Conservation (phyloP, 2,888 invertebrate species). For the Philaethria dido region DNA sequence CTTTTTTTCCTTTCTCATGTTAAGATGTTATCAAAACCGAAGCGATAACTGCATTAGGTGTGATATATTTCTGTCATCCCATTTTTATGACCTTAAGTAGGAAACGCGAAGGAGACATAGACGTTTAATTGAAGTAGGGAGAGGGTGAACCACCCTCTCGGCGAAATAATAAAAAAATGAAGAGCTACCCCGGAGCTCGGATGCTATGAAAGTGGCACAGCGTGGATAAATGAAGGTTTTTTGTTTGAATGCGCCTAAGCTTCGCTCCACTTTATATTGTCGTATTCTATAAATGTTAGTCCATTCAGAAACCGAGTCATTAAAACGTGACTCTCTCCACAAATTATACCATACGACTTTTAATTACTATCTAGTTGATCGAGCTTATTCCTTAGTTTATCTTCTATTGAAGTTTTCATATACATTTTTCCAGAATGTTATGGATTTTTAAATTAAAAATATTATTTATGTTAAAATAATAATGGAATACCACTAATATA, state of each 20-base stretch:
- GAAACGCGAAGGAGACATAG: slow-evolving; percentile 77
- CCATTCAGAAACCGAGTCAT: slow-evolving; percentile 71
- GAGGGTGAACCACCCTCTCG: slow-evolving; percentile 60
- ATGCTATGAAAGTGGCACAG: slow-evolving; percentile 83
- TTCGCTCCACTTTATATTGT: slow-evolving; percentile 79
- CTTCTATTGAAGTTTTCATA: neutral
- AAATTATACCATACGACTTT: slow-evolving; percentile 46
- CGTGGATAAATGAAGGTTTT: slow-evolving; percentile 81
- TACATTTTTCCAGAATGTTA: neutral
- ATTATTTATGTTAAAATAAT: no score
- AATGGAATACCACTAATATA: neutral
- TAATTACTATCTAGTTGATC: slow-evolving; percentile 32
- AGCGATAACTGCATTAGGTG: slow-evolving; percentile 67
- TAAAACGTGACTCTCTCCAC: slow-evolving; percentile 61
- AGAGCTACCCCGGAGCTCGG: slow-evolving; percentile 77
- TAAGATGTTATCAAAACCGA: slow-evolving; percentile 21
- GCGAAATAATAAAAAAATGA: slow-evolving; percentile 79
- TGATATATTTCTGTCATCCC: slow-evolving; percentile 78
- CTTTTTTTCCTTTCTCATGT: neutral
- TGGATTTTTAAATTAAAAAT: no score
- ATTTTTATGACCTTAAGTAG: slow-evolving; percentile 78
- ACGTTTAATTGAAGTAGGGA: slow-evolving; percentile 80
- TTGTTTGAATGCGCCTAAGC: slow-evolving; percentile 80
- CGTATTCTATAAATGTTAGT: slow-evolving; percentile 77
- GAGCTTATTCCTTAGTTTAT: slow-evolving; percentile 11